A percentile compares a stretch with the other conserved stretches of the same genome.
Conservation (phyloP, 30 jellyfish, hydroid and myxozoan species). For the Hydra vulgaris region DNA sequence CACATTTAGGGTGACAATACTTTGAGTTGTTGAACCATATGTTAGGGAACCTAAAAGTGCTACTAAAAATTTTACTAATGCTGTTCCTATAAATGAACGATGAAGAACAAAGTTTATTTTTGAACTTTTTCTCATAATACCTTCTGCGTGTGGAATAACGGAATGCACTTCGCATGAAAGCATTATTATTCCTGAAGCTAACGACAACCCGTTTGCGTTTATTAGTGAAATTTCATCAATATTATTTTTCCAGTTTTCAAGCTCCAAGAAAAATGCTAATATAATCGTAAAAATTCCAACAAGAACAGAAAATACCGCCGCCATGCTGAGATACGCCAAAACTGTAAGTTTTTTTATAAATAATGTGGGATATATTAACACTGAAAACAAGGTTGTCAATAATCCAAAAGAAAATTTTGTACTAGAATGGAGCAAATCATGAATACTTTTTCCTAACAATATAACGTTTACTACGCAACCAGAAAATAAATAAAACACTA, state of each 20-base stretch:
- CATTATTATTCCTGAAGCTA: constrained; percentile 43
- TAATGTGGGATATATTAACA: constrained; percentile 51
- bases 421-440: constrained; percentile 13
- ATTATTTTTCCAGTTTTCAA: constrained; percentile 39
- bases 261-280: constrained; percentile 20
- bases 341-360: constrained; percentile 39
- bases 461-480: constrained; percentile 28
- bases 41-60: constrained; percentile 68
- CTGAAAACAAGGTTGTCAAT: constrained; percentile 30
- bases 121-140: constrained; percentile 45
- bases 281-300: constrained; percentile 36
- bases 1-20: constrained; percentile 29
- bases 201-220: constrained; percentile 35
- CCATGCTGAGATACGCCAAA: constrained; percentile 50
- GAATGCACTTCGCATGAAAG: constrained; percentile 32
- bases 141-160: constrained; percentile 60
- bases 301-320: constrained; percentile 29
- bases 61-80: constrained; percentile 28
- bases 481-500: constrained; percentile 26
- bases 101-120: constrained; percentile 20
- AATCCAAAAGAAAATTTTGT: constrained; percentile 13
- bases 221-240: constrained; percentile 24
- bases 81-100: constrained; percentile 26
- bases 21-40: constrained; percentile 39
- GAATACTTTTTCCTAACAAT: constrained; percentile 38